Conservation (phyloP, 1,140 invertebrate genomes). For the Anastrepha ludens region DNA sequence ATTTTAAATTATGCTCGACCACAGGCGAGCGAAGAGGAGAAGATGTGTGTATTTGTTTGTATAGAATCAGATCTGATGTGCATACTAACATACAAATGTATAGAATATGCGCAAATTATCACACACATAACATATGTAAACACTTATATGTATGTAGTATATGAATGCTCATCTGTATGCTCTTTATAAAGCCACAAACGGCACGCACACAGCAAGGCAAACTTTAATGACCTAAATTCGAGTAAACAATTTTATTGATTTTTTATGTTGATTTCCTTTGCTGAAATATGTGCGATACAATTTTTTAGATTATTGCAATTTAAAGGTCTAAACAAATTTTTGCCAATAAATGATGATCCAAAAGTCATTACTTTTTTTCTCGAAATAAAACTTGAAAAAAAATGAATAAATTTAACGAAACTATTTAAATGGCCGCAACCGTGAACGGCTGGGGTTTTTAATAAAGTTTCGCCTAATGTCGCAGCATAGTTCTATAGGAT, state of each 20-base stretch:
- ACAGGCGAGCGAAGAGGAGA: background rate
- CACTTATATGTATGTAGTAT: background rate
- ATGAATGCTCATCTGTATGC: background rate
- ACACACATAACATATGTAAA: too few species aligned
- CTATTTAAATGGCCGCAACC: too few species aligned
- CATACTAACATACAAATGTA: background rate
- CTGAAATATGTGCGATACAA: background rate
- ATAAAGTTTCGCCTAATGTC: too few species aligned
- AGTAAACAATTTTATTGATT: conserved; percentile 38
- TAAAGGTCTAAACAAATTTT: too few species aligned
- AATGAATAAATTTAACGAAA: too few species aligned
- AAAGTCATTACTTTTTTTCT: too few species aligned
- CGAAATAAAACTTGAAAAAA: too few species aligned
- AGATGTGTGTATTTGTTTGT: background rate
- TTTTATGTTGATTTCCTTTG: conserved; percentile 9
- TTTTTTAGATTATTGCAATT: background rate
- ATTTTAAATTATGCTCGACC: background rate
- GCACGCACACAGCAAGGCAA: background rate
- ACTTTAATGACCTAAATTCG: conserved; percentile 43
- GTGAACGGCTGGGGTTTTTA: too few species aligned
- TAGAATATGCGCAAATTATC: too few species aligned
- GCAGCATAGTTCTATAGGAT: too few species aligned
- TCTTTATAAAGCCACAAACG: background rate
- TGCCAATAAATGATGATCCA: too few species aligned
- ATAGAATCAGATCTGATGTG: background rate